phyloP scores from a whole-genome alignment of 2,113 vertebrate species.

The Opisthocomus hoazin region DNA sequence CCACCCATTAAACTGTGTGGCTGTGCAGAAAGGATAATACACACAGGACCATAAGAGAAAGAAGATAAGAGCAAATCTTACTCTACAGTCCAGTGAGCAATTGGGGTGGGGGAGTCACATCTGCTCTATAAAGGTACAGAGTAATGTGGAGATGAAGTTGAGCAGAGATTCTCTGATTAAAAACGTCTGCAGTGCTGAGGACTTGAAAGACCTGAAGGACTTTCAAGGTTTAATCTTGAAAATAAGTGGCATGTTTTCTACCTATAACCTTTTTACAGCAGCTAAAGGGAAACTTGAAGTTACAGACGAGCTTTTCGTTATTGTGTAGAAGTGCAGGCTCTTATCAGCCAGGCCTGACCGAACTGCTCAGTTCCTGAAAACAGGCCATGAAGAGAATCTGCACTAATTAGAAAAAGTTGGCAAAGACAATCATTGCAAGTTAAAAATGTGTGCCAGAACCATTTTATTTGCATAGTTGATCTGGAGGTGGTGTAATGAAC shows the following conservation, averaged over 20 bases:
- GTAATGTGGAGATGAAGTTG: neutral
- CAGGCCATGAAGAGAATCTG: neutral
- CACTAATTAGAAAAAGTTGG: conserved; percentile 1
- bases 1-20: neutral
- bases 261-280: neutral
- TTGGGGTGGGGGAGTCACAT: neutral
- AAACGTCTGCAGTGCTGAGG: neutral
- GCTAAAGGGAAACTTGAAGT: neutral
- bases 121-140: neutral
- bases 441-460: neutral
- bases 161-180: neutral
- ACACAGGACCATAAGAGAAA: neutral
- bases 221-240: neutral
- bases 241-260: neutral
- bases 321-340: neutral
- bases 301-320: neutral
- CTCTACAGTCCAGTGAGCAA: neutral
- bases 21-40: neutral
- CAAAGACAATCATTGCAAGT: neutral
- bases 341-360: neutral
- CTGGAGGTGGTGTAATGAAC: conserved; percentile 2
- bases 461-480: neutral
- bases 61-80: neutral
- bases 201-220: neutral
- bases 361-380: neutral